Evolutionary conservation across 2,113 vertebrate genomes (phyloP).

Genomic region (Xiphorhynchus elegans): DNA sequence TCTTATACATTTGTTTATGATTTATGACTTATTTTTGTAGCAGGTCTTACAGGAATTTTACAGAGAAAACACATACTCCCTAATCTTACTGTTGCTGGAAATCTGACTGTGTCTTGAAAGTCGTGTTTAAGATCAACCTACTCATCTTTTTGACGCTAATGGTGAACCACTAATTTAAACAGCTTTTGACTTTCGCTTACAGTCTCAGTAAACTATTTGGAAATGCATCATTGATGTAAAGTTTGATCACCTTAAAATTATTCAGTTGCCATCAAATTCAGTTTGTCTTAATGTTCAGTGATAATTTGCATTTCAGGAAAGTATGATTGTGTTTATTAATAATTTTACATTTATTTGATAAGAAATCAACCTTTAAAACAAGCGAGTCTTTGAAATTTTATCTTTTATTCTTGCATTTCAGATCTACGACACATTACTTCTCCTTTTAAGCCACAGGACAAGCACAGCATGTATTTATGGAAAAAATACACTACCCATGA

Average conservation of each 20-base stretch:
- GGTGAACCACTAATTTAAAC: neutral
- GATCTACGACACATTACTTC: neutral
- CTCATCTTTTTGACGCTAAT: neutral
- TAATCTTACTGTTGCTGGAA: neutral
- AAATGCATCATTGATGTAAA: neutral
- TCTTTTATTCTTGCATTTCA: neutral
- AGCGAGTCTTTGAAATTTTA: neutral
- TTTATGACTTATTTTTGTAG: neutral
- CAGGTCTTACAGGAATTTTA: neutral
- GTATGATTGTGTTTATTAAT: neutral
- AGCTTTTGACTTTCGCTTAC: neutral
- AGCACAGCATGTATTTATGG: neutral
- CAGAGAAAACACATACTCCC: neutral
- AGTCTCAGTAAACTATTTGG: neutral
- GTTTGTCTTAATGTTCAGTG: neutral
- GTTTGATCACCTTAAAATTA: neutral
- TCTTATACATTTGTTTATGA: neutral
- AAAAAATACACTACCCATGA: neutral
- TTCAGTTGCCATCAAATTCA: neutral
- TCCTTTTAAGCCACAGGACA: neutral
- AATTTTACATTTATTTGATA: neutral
- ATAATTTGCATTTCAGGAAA: neutral
- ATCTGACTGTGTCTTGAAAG: neutral
- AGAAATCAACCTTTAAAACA: neutral
- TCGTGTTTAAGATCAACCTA: neutral